Conservation (phyloP, 92 coral and sea anemone species). For the Anthopleura xanthogrammica region DNA sequence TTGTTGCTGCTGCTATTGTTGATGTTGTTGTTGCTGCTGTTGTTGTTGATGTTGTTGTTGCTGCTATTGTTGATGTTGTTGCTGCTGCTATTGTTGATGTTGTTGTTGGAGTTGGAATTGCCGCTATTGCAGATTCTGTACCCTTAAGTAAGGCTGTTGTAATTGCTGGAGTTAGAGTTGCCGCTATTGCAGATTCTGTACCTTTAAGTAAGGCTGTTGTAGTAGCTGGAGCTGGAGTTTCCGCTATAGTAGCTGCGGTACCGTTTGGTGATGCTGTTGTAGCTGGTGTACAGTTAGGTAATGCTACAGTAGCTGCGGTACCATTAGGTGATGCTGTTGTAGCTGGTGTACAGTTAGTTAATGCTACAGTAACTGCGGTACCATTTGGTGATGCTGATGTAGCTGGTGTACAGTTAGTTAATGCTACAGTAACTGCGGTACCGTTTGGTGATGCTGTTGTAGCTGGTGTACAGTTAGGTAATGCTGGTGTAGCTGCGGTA, state of each 20-base stretch:
- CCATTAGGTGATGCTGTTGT: conserved; percentile 6
- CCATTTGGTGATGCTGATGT: conserved; percentile 6
- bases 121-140: neutral
- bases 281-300: no score
- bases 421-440: no score
- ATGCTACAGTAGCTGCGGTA: neutral
- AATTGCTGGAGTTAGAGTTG: neutral
- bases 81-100: neutral
- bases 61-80: neutral
- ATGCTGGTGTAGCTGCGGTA: no score
- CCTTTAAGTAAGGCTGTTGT: neutral
- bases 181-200: neutral
- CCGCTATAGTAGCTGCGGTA: neutral
- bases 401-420: no score
- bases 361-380: no score
- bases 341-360: no score
- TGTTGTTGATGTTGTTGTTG: neutral
- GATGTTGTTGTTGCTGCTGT: neutral
- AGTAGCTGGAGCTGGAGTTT: conserved; percentile 1
- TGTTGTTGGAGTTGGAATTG: neutral
- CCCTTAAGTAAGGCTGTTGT: neutral
- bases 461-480: no score
- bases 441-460: conserved; percentile 7
- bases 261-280: conserved; percentile 1
- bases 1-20: neutral